Percentiles rank a stretch among this genome's conserved stretches.
Evolutionary conservation across 2,888 invertebrate species (phyloP).

Genomic region (Diogma glabrata): DNA sequence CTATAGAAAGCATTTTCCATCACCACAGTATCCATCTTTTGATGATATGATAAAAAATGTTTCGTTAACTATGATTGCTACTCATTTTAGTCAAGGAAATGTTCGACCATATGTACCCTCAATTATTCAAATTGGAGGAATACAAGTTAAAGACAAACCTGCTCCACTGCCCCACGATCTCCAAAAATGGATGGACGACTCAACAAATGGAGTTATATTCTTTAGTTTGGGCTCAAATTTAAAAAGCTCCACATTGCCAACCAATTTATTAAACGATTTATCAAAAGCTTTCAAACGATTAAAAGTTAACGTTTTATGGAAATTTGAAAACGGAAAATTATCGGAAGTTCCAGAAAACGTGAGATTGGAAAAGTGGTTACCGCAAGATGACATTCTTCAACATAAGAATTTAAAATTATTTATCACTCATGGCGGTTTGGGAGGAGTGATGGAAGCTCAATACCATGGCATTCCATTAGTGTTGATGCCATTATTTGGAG

Average conservation of each 20-base stretch:
- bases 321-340: slow-evolving; percentile 24
- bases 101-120: neutral
- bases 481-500: neutral
- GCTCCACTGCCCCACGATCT: slow-evolving; percentile 22
- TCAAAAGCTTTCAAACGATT: slow-evolving; percentile 24
- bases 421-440: slow-evolving; percentile 42
- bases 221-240: slow-evolving; percentile 38
- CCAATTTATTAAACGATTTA: slow-evolving; percentile 19
- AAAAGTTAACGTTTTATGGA: slow-evolving; percentile 28
- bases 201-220: slow-evolving; percentile 32
- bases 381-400: slow-evolving; percentile 50
- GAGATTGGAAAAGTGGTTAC: slow-evolving; percentile 35
- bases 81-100: slow-evolving; percentile 4
- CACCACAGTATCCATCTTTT: slow-evolving; percentile 9
- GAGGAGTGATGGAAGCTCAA: slow-evolving; percentile 45
- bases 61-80: neutral
- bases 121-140: slow-evolving; percentile 7
- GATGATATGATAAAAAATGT: slow-evolving; percentile 1
- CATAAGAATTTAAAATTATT: slow-evolving; percentile 49
- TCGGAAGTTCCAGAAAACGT: slow-evolving; percentile 36
- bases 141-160: slow-evolving; percentile 9
- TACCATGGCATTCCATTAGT: neutral
- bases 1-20: slow-evolving; percentile 24
- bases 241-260: slow-evolving; percentile 25
- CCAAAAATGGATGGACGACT: slow-evolving; percentile 28